Conservation (phyloP, 2,888 invertebrate genomes). For the Pogonocherus hispidulus region DNA sequence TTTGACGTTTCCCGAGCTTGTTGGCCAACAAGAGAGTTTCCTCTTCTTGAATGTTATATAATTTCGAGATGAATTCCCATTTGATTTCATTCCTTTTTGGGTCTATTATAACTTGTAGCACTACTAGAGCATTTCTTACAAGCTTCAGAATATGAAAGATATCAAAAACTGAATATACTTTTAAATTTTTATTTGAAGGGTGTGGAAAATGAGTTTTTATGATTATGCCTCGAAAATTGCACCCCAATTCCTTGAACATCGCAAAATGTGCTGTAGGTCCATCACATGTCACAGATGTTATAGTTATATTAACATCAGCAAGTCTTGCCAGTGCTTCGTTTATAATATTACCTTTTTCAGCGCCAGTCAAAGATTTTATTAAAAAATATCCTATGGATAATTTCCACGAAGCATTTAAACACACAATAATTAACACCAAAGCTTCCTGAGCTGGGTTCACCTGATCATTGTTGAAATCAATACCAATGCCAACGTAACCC, state of each 20-base stretch:
- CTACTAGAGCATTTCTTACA: conserved; percentile 15
- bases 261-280: conserved; percentile 5
- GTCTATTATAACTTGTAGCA: conserved; percentile 9
- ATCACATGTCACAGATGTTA: conserved; percentile 16
- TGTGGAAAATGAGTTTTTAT: conserved; percentile 25
- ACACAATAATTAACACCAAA: no score
- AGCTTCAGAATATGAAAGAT: conserved; percentile 34
- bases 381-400: conserved; percentile 42
- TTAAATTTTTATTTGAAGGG: conserved; percentile 16
- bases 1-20: conserved; percentile 32
- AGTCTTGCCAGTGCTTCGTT: conserved; percentile 25
- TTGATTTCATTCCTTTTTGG: neutral
- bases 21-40: conserved; percentile 36
- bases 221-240: conserved; percentile 27
- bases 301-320: conserved; percentile 34
- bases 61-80: conserved; percentile 32
- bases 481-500: conserved; percentile 23
- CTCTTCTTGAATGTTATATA: conserved; percentile 32
- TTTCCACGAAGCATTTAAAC: conserved; percentile 35
- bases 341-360: conserved; percentile 40
- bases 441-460: conserved; percentile 21
- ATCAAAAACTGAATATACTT: conserved; percentile 32
- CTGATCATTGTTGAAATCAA: conserved; percentile 21
- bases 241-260: conserved; percentile 37
- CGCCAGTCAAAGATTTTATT: conserved; percentile 26